Conservation (phyloP, 2,797 vertebrate species). For the Melopsittacus undulatus region DNA sequence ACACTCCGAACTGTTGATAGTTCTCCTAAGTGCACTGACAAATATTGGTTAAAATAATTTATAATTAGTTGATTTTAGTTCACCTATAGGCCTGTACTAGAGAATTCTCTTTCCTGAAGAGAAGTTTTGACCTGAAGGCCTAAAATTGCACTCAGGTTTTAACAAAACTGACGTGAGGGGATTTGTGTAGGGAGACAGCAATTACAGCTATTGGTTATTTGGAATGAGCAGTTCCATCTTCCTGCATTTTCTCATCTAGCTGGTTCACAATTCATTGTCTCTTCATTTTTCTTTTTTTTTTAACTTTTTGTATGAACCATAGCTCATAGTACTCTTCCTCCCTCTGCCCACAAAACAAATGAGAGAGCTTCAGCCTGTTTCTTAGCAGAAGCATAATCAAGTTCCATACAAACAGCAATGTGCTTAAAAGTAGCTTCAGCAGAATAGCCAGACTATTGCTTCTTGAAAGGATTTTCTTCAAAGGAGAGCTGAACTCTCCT, state of each 20-base stretch:
- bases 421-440: neutral
- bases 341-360: neutral
- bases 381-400: neutral
- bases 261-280: neutral
- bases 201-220: constrained; percentile 34
- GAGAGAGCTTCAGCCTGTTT: neutral
- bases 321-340: neutral
- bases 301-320: too few species aligned
- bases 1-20: neutral
- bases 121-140: neutral
- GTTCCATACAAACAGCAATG: too few species aligned
- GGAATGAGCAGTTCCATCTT: neutral
- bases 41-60: neutral
- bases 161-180: neutral
- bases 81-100: neutral
- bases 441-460: neutral
- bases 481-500: neutral
- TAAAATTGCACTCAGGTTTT: neutral
- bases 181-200: neutral
- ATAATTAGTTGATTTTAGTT: neutral
- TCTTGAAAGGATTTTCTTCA: neutral
- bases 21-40: neutral
- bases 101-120: neutral
- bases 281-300: neutral
- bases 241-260: neutral